Conservation (phyloP, 2,888 invertebrate genomes). For the Drosophila neoperkinsi region DNA sequence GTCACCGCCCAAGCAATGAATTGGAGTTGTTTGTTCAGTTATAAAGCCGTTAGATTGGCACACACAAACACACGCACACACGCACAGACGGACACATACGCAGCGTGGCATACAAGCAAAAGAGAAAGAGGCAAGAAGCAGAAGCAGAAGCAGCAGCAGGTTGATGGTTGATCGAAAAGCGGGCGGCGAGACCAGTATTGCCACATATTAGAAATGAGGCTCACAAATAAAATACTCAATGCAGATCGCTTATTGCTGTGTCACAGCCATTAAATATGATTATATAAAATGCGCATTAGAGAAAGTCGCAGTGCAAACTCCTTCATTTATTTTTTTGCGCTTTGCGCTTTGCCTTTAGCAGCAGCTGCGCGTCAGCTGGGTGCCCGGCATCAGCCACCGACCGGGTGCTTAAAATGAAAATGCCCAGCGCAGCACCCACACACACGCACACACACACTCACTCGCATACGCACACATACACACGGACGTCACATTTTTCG, state of each 20-base stretch:
- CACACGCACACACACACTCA: slow-evolving; percentile 65
- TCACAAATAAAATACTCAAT: slow-evolving; percentile 7
- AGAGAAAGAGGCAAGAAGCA: slow-evolving; percentile 38
- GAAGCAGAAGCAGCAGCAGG: slow-evolving; percentile 39
- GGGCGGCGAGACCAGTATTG: slow-evolving; percentile 45
- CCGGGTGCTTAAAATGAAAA: slow-evolving; percentile 49
- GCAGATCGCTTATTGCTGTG: slow-evolving; percentile 26
- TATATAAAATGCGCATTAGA: slow-evolving; percentile 38
- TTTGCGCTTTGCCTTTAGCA: slow-evolving; percentile 11
- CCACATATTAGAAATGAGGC: slow-evolving; percentile 35
- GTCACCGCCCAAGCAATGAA: slow-evolving; percentile 47
- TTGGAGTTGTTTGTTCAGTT: slow-evolving; percentile 48
- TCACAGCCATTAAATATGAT: slow-evolving; percentile 9
- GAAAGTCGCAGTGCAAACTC: slow-evolving; percentile 17
- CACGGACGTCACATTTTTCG: slow-evolving; percentile 54
- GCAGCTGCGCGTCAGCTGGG: slow-evolving; percentile 47
- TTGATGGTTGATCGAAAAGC: slow-evolving; percentile 35
- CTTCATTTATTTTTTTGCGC: slow-evolving; percentile 6
- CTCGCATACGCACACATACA: slow-evolving; percentile 15
- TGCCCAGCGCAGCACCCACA: slow-evolving; percentile 75
- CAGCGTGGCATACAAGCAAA: slow-evolving; percentile 13
- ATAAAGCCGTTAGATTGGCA: slow-evolving; percentile 47
- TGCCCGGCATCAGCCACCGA: slow-evolving; percentile 36
- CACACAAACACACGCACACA: slow-evolving; percentile 4
- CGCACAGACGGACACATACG: neutral